Base-by-base conservation (phyloP, 2,797 vertebrate genomes). In the Myotis daubentonii region DNA sequence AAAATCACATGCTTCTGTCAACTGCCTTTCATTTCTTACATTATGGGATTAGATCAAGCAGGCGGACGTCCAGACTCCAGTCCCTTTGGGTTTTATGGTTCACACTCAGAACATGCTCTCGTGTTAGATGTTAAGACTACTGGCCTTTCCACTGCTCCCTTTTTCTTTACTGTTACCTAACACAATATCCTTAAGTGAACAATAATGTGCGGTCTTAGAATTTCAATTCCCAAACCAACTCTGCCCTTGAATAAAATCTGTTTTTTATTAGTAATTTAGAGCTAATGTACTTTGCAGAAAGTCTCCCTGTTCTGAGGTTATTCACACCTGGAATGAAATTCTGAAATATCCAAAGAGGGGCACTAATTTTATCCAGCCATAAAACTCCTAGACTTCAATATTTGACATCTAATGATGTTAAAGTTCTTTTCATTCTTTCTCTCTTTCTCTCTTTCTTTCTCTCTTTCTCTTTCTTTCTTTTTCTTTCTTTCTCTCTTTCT, bases 251-350 rank as follows among this genome's bases (percentile, higher is more conserved):
- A 76, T 79, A 83, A 91, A 93, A 93, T 89, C 93, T 97, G 97
- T 0, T 87, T 96, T 95, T 90, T 84, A 96, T 97, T 96, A 96
- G 82, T 79, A 76, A 94, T 94, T 96, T 91, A 62, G 76, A 94
- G 71, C 71, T 95, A 96, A 97, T 96, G 90, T 89, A 87, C 86
- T 95, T 97, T 95, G 90, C 97, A 97, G 97, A 97, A 84, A 75
- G 70, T 62, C 55, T 68, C 92, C n/a, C 9, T 36, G 12, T 89
- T 92, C 87, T 94, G 90, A 90, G 66, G 75, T 91, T 94, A 90
- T 96, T 97, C 92, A 93, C 95, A 97, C 94, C 92, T 96, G 95
- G 75, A 79, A 87, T 89, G 71, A 80, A 92, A 95, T 90, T 94
- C 74, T 90, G 76, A 94, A 93, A 83, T 89, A 82, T 44, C 71